Base-by-base conservation (phyloP, 2,888 invertebrate species). In the Folsomia manolachei region DNA sequence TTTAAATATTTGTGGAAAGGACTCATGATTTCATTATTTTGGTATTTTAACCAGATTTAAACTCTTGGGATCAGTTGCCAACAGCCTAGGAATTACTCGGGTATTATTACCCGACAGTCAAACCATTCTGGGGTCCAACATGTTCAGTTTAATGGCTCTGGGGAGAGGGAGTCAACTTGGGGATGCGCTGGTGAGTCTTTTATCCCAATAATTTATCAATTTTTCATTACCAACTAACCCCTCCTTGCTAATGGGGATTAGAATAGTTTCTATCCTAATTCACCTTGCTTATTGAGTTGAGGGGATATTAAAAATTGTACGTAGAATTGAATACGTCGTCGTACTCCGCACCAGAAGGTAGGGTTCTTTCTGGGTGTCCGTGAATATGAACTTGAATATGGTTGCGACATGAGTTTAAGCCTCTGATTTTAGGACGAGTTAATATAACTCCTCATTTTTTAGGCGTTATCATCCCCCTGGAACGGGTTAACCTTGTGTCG, bases 151-250 rank as follows among this genome's bases (percentile, higher is more conserved):
- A 62, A 79, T 80, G 79, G 76, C 80, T 1, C 53, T 78, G 7
- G 80, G 80, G 61, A 60, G 80, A 27, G 80, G 80, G 23, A 69
- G 69, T 19, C 79, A 79, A 39, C 63, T 80, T 24, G 79, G 79
- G 0, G 75, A 78, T 23, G 75, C 76, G 73, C 79, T 80, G 80
- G 80, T 78, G 69, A 71, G n/a, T n/a, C n/a, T n/a, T n/a, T n/a
- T n/a, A n/a, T n/a, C n/a, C n/a, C n/a, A 27, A 51, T 56, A 21
- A 61, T 25, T 51, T 51, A 51, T 11, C 18, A 51, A 51, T 51
- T 51, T 11, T 18, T 11, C 18, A 51, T 11, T 51, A 51, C 9
- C 51, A 51, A n/a, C n/a, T n/a, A n/a, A n/a, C n/a, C n/a, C n/a
- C n/a, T n/a, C n/a, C n/a, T n/a, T n/a, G n/a, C n/a, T n/a, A n/a